Conservation (phyloP, 2,888 invertebrate genomes). For the Dastarcus helophoroides region DNA sequence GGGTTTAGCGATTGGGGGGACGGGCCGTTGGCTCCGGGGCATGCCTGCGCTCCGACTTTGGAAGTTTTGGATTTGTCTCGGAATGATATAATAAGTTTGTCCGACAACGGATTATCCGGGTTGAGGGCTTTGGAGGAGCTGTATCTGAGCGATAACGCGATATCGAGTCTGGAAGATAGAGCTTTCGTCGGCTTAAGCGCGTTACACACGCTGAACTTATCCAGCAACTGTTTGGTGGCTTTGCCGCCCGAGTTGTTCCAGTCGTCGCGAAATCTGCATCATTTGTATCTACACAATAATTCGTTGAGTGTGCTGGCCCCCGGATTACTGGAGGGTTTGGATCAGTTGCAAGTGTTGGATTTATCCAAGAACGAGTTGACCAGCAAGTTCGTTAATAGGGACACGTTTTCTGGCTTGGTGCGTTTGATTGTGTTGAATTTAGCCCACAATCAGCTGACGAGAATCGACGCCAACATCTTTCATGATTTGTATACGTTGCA, state of each 20-base stretch:
- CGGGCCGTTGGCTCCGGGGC: slow-evolving; percentile 45
- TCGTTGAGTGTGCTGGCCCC: slow-evolving; percentile 63
- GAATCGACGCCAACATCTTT: slow-evolving; percentile 60
- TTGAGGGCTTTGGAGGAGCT: slow-evolving; percentile 58
- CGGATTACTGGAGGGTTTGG: slow-evolving; percentile 60
- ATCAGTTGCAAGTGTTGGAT: slow-evolving; percentile 62
- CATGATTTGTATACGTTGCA: slow-evolving; percentile 65
- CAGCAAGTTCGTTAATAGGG: slow-evolving; percentile 66
- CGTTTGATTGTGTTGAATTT: slow-evolving; percentile 65
- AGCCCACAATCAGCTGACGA: slow-evolving; percentile 58
- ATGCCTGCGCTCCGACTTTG: slow-evolving; percentile 57
- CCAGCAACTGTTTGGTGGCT: slow-evolving; percentile 65
- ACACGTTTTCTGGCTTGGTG: slow-evolving; percentile 63
- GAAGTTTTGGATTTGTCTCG: slow-evolving; percentile 61
- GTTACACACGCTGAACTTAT: slow-evolving; percentile 62
- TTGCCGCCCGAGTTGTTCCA: slow-evolving; percentile 70
- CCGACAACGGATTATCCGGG: slow-evolving; percentile 59
- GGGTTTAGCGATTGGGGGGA: slow-evolving; percentile 65
- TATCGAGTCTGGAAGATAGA: slow-evolving; percentile 61
- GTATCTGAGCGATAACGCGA: slow-evolving; percentile 63
- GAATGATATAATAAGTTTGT: slow-evolving; percentile 60
- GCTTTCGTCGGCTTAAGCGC: slow-evolving; percentile 60
- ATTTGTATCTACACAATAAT: slow-evolving; percentile 67
- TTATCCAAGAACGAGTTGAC: slow-evolving; percentile 62
- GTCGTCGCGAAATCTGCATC: slow-evolving; percentile 57